Conservation (phyloP, 2,888 invertebrate species). For the Ctenicera cuprea region DNA sequence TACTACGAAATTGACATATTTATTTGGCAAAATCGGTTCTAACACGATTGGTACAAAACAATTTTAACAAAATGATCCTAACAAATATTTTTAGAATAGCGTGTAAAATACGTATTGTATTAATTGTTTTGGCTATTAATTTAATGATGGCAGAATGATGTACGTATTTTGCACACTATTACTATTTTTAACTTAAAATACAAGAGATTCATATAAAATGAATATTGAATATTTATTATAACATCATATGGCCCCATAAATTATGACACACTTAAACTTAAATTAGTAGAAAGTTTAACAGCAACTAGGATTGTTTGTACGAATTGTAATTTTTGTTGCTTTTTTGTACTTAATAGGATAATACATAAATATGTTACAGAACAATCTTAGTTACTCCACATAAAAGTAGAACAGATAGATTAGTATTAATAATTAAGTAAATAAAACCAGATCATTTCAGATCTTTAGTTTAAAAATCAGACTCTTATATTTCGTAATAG, state of each 20-base stretch:
- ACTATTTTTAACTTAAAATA: conserved; percentile 20
- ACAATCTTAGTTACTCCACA: conserved; percentile 29
- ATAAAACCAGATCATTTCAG: conserved; percentile 8
- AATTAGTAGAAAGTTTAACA: conserved; percentile 12
- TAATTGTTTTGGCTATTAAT: conserved; percentile 5
- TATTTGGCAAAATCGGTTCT: conserved; percentile 66
- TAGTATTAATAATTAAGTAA: conserved; percentile 3
- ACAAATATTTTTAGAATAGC: conserved; percentile 74
- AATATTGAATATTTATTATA: conserved; percentile 9
- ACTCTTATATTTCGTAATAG: conserved; percentile 36
- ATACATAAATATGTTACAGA: neutral
- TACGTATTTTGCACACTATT: conserved; percentile 33
- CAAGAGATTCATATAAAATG: conserved; percentile 16
- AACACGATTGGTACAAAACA: conserved; percentile 66
- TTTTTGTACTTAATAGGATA: conserved; percentile 24
- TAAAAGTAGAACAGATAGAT: conserved; percentile 9
- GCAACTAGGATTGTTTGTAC: conserved; percentile 31
- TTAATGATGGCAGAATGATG: neutral
- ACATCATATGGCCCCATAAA: conserved; percentile 42
- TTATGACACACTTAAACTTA: conserved; percentile 26
- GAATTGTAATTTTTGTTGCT: neutral
- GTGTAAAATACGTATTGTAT: conserved; percentile 26
- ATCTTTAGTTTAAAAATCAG: conserved; percentile 24
- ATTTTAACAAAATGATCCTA: conserved; percentile 70
- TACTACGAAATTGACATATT: conserved; percentile 63